Percentiles rank a stretch among this genome's conserved stretches.
These are phyloP conservation scores for Macrosiphum euphorbiae DNA, from an alignment of 2,888 invertebrate genomes.

Conservation along the genomic window DNA sequence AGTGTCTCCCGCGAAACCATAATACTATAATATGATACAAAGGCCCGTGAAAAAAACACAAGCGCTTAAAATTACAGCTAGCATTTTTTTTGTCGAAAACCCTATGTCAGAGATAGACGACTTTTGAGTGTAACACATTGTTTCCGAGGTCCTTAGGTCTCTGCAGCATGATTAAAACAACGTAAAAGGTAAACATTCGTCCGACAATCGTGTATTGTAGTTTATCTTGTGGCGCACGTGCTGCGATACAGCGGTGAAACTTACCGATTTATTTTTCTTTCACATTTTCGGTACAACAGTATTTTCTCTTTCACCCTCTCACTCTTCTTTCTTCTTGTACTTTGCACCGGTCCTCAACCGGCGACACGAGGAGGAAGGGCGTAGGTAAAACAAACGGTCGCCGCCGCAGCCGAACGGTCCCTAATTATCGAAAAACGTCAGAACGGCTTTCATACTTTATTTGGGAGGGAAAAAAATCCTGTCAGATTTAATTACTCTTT, in stretches of 20 bases:
- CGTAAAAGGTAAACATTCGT: background rate
- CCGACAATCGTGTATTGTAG: background rate
- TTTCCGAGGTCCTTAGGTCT: background rate
- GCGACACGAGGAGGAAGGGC: background rate
- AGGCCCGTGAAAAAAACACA: background rate
- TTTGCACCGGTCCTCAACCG: background rate
- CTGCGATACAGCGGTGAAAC: background rate
- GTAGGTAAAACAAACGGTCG: background rate
- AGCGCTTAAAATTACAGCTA: too few species aligned
- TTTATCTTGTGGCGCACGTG: background rate
- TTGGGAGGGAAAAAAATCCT: background rate
- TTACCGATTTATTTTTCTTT: background rate
- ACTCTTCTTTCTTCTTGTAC: background rate
- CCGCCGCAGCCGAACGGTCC: too few species aligned
- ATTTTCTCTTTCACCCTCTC: background rate
- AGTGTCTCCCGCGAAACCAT: background rate
- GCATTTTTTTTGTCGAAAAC: background rate
- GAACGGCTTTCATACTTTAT: constrained; percentile 6
- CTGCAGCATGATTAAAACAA: background rate
- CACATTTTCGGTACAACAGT: background rate
- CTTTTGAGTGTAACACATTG: background rate
- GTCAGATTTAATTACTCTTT: constrained; percentile 49
- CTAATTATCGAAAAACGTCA: constrained; percentile 37
- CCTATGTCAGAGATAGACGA: background rate
- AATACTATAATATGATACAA: background rate